Evolutionary conservation across 2,797 vertebrate genomes (phyloP).

Genomic region (Synanceia verrucosa): DNA sequence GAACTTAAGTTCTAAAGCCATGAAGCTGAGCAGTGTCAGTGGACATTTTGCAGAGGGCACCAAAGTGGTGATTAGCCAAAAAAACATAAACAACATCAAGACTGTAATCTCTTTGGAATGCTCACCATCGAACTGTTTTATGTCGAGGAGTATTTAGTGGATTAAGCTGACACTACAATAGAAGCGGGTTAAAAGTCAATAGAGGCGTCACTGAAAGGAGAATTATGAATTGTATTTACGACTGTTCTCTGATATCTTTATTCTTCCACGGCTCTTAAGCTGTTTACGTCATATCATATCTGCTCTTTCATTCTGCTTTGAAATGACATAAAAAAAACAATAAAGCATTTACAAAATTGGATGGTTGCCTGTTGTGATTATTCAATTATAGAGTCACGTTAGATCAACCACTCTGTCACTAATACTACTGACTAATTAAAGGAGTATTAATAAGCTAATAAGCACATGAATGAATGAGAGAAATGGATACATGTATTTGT

Average conservation of each 20-base stretch:
- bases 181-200: neutral
- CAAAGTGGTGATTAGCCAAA: too few relatives aligned
- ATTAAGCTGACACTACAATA: neutral
- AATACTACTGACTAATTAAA: too few relatives aligned
- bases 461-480: neutral
- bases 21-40: too few relatives aligned
- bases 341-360: neutral
- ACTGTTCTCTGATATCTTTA: neutral
- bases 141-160: neutral
- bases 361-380: neutral
- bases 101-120: neutral
- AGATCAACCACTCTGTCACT: too few relatives aligned
- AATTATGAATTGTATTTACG: neutral
- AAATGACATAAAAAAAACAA: neutral
- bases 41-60: too few relatives aligned
- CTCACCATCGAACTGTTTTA: neutral
- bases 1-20: too few relatives aligned
- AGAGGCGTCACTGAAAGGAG: neutral
- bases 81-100: neutral
- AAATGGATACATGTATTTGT: neutral
- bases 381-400: neutral
- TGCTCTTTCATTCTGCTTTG: neutral
- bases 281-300: neutral
- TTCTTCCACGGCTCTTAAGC: too few relatives aligned
- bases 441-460: too few relatives aligned